Conservation (phyloP, 2,888 invertebrate species). For the Luffia ferchaultella region DNA sequence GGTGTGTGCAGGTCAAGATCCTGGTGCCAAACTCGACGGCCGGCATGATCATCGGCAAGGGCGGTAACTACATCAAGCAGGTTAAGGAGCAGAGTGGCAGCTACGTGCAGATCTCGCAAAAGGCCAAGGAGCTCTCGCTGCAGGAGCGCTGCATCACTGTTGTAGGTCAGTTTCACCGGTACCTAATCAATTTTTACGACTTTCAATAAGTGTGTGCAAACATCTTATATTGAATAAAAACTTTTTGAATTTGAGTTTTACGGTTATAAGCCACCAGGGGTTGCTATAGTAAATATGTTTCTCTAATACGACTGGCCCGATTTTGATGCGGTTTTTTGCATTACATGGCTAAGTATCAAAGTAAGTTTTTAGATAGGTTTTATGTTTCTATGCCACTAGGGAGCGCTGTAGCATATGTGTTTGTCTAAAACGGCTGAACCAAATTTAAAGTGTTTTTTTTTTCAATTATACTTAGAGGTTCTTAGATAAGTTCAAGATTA, state of each 20-base stretch:
- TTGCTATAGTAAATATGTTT: background rate
- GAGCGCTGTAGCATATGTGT: no score
- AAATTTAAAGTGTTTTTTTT: no score
- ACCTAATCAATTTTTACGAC: no score
- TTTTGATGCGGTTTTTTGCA: no score
- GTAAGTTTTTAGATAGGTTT: no score
- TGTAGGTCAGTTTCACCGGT: conserved; percentile 67
- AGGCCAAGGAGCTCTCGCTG: conserved; percentile 91
- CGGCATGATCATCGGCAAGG: conserved; percentile 98
- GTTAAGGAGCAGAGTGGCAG: conserved; percentile 94
- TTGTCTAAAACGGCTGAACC: no score
- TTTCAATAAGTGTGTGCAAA: no score
- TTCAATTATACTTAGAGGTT: no score
- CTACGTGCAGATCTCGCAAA: conserved; percentile 96
- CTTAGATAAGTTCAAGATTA: no score
- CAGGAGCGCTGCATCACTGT: conserved; percentile 96
- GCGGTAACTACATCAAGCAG: conserved; percentile 95
- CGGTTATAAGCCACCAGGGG: no score
- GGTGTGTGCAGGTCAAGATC: conserved; percentile 78
- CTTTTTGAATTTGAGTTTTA: background rate
- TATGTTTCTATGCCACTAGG: no score
- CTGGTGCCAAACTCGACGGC: conserved; percentile 96
- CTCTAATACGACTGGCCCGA: background rate
- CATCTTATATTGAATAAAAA: background rate
- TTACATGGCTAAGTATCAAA: no score